Base-by-base conservation (phyloP, 1,140 invertebrate species). In the Sweltsa coloradensis region DNA sequence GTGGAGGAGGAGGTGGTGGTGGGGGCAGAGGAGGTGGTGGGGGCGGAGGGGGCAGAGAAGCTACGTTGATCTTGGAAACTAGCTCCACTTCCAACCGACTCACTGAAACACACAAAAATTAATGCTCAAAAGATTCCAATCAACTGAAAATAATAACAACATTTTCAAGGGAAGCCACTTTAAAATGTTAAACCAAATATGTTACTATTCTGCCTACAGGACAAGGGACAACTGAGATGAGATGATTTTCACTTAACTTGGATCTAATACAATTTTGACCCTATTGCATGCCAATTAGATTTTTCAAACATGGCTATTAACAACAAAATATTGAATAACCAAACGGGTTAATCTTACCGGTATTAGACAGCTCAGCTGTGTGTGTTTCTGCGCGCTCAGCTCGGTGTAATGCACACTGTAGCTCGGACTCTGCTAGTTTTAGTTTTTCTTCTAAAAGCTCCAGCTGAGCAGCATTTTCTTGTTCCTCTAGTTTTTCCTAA, bases 371-470 rank as follows among this genome's bases (percentile, higher is more conserved):
- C 23, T 39, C 41, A 2, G 19, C 5, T 6, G 25, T 9, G 11
- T 44, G 11, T 41, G 63, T 68, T 55, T 84, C 80, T 0, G 78
- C 76, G 34, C 58, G 66, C 51, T 81, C 75, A 0, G 78, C 78
- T 51, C 77, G 60, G 53, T 77, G 67, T 16, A 71, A 51, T 1
- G 77, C 75, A 46, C 72, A 69, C 41, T 73, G 66, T 2, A 81
- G 62, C 52, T 83, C 79, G 4, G 75, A 73, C 55, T 83, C 80
- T 0, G 77, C 75, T 0, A 83, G 55, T 58, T 72, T 77, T 13
- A 85, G 63, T 50, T 80, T 79, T 56, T 83, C 80, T 52, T 83
- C 78, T 36, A 81, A 70, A 6, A 83, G 65, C 40, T 82, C 74
- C 19, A 79, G 72, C 51, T 81, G 75, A 0, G 76, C 73, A 45